These are phyloP conservation scores for Zaprionus tsacasi DNA, from an alignment of 1,140 invertebrate species.

Conservation along the genomic window DNA sequence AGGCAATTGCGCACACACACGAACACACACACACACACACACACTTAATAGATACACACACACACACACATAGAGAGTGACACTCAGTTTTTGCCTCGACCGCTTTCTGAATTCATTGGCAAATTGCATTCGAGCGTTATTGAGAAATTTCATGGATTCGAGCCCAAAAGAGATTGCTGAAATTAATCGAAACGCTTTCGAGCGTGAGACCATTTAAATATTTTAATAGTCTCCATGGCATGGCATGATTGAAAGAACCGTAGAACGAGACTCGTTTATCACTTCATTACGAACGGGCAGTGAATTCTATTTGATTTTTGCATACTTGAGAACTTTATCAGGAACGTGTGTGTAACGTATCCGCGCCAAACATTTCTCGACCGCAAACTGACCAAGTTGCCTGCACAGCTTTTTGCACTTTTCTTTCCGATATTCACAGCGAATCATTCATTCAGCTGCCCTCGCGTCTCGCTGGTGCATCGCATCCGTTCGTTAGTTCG, in stretches of 20 bases:
- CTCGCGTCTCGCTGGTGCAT: slow-evolving; percentile 22
- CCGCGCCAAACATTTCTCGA: neutral
- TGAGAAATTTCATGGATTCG: slow-evolving; percentile 54
- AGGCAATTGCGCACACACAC: slow-evolving; percentile 7
- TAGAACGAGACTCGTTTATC: neutral
- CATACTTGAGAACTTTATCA: neutral
- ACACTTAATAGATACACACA: slow-evolving; percentile 2
- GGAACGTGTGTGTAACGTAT: neutral
- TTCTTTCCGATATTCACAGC: slow-evolving; percentile 2
- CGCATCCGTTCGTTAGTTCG: slow-evolving; percentile 33
- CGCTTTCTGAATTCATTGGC: slow-evolving; percentile 44
- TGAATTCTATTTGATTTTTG: neutral
- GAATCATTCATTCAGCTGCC: neutral
- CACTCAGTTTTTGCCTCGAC: neutral
- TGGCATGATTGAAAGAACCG: neutral
- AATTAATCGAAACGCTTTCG: slow-evolving; percentile 69
- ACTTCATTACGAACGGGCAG: neutral
- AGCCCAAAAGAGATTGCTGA: slow-evolving; percentile 61
- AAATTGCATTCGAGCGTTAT: slow-evolving; percentile 78
- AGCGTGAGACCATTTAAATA: slow-evolving; percentile 25
- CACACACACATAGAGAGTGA: neutral
- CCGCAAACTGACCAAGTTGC: neutral
- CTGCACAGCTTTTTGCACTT: slow-evolving; percentile 1
- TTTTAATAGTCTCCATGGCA: slow-evolving; percentile 4
- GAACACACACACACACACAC: slow-evolving; percentile 11